Evolutionary conservation across 2,888 invertebrate species (phyloP).

Genomic region (Leptopterna dolabrata): DNA sequence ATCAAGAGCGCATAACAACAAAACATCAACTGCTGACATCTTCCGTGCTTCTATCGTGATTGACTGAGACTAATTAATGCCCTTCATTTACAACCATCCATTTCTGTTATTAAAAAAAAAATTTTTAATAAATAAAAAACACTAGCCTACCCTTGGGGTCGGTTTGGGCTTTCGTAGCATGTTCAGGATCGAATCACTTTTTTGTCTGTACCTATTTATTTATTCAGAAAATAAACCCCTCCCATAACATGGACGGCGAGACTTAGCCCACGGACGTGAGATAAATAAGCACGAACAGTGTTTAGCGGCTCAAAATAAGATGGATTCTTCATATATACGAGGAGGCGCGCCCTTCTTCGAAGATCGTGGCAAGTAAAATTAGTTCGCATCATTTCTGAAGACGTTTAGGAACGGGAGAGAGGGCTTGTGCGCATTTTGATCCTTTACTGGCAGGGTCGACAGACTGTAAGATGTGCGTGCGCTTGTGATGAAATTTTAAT

Average conservation of each 20-base stretch:
- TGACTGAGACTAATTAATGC: constrained; percentile 43
- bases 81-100: constrained; percentile 32
- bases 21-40: constrained; percentile 38
- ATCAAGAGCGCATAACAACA: constrained; percentile 20
- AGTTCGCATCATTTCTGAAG: background rate
- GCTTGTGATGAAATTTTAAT: too few species aligned
- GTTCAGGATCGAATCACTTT: background rate
- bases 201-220: constrained; percentile 41
- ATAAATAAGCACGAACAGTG: constrained; percentile 40
- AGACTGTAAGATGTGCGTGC: too few species aligned
- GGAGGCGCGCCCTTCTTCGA: constrained; percentile 26
- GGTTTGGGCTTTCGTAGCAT: background rate
- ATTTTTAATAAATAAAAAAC: background rate
- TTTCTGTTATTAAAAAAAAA: background rate
- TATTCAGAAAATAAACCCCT: constrained; percentile 31
- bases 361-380: background rate
- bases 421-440: too few species aligned
- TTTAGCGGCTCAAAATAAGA: constrained; percentile 42
- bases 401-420: background rate
- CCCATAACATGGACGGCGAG: constrained; percentile 32
- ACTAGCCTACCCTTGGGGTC: background rate
- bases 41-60: constrained; percentile 31
- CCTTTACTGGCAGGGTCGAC: too few species aligned
- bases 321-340: constrained; percentile 21
- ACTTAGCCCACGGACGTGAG: constrained; percentile 19